Percentiles rank a stretch among this genome's conserved stretches.
Conservation (phyloP, 64 coral and sea anemone species). For the Acropora tenuis region DNA sequence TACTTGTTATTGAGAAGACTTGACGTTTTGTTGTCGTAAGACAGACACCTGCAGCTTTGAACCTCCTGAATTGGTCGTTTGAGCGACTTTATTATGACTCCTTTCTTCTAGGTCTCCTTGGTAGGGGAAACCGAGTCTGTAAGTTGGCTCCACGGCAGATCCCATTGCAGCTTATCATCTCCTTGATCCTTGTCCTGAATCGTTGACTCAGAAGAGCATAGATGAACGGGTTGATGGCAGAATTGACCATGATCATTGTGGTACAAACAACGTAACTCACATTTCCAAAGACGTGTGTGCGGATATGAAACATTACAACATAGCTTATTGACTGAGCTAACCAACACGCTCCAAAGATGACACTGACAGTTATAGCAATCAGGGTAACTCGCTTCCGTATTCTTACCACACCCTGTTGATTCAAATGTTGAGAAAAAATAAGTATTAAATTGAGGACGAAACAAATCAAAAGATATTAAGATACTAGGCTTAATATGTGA, state of each 20-base stretch:
- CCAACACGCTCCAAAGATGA: conserved; percentile 29
- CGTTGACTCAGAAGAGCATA: not conserved
- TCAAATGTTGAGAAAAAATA: no score
- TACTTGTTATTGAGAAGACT: no score
- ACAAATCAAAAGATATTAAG: no score
- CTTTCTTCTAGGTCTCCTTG: no score
- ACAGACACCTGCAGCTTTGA: no score
- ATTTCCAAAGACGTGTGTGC: not conserved
- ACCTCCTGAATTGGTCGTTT: no score
- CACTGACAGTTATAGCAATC: not conserved
- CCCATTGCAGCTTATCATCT: not conserved
- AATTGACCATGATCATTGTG: conserved; percentile 26
- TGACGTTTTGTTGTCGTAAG: no score
- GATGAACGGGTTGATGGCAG: conserved; percentile 10
- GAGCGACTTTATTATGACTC: no score
- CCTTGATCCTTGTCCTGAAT: not conserved
- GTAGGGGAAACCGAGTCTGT: no score
- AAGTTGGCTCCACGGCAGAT: no score
- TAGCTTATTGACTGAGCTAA: not conserved
- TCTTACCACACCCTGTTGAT: not conserved
- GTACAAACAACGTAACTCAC: not conserved
- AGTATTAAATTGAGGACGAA: not conserved
- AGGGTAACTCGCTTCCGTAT: not conserved
- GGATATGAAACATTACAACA: not conserved
- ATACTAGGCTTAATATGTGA: no score